Evolutionary conservation across 2,797 vertebrate species (phyloP).

Genomic region (Thripadectes ignobilis): DNA sequence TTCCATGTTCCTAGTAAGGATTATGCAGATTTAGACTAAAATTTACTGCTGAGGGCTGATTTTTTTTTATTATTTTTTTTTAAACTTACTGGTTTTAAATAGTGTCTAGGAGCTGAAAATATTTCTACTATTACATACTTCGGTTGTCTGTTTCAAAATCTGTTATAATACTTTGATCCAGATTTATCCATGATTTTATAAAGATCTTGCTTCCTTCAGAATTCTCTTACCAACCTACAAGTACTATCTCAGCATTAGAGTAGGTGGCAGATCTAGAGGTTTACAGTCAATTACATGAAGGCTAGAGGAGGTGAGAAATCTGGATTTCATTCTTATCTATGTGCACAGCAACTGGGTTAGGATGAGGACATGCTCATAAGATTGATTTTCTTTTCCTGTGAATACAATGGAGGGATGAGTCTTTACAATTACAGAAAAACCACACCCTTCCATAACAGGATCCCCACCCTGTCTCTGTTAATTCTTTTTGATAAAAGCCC

Average conservation of each 20-base stretch:
- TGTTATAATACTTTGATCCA: not conserved
- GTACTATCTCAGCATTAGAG: not conserved
- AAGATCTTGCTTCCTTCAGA: not conserved
- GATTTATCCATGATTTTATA: not conserved
- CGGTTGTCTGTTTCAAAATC: not conserved
- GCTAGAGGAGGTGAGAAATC: not conserved
- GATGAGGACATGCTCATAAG: conserved; percentile 15
- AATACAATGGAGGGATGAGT: conserved; percentile 59
- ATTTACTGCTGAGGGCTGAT: not conserved
- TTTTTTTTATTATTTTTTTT: not conserved
- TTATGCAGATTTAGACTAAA: not conserved
- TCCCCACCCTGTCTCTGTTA: conserved; percentile 24
- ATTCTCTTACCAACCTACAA: not conserved
- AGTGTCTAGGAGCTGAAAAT: not conserved
- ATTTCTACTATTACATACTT: not conserved
- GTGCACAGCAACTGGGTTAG: conserved; percentile 3
- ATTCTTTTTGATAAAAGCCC: not conserved
- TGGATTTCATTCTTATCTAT: conserved; percentile 50
- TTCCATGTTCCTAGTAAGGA: not conserved
- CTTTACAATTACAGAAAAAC: conserved; percentile 1
- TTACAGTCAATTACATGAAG: not conserved
- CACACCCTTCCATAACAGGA: conserved; percentile 34
- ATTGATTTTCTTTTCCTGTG: conserved; percentile 66
- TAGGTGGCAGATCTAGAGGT: not conserved
- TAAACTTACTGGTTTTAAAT: not conserved